Base-by-base conservation (phyloP, 2,797 vertebrate genomes). In the Clarias platycephalus region DNA sequence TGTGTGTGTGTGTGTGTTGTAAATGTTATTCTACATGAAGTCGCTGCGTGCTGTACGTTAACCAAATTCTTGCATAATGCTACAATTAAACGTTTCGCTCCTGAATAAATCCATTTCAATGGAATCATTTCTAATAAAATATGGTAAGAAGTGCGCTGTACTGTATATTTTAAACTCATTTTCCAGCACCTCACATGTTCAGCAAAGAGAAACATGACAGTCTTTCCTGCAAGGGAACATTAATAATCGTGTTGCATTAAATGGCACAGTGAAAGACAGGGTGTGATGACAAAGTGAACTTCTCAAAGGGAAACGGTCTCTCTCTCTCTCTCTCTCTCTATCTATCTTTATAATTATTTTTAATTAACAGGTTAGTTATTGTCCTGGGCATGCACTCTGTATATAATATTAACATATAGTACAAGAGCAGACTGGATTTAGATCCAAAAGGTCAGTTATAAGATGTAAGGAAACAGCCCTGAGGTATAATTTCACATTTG, bases 161-260 rank as follows among this genome's bases (percentile, higher is more conserved):
- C 94, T 92, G 96, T 96, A 97, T 97, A 96, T 97, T 97, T 97
- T 95, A 94, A 92, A 95, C 95, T 92, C 92, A 91, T 92, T 93
- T 93, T 91, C 91, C 89, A 89, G 91, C 90, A 94, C 92, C 93
- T 95, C 95, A 93, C 95, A 93, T 93, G 90, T 93, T 95, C 94
- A 89, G 90, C 93, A 92, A 89, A 88, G 94, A 92, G 87, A 90
- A 93, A 95, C 89, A 92, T 93, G 94, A 95, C 92, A 92, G 93
- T 88, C 90, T 89, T 80, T 96, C 95, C 96, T 97, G 93, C 91
- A 91, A 96, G 95, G 95, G 95, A 94, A 96, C 94, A 96, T 97
- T 96, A 96, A 97, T 97, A 97, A 96, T 97, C 96, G 95, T 95
- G 91, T 94, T 94, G 86, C 6, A 67, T 95, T 95, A 95, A 95